These are phyloP conservation scores for Yoshiicerus persimilis DNA, from an alignment of 1,140 invertebrate species.

Conservation along the genomic window DNA sequence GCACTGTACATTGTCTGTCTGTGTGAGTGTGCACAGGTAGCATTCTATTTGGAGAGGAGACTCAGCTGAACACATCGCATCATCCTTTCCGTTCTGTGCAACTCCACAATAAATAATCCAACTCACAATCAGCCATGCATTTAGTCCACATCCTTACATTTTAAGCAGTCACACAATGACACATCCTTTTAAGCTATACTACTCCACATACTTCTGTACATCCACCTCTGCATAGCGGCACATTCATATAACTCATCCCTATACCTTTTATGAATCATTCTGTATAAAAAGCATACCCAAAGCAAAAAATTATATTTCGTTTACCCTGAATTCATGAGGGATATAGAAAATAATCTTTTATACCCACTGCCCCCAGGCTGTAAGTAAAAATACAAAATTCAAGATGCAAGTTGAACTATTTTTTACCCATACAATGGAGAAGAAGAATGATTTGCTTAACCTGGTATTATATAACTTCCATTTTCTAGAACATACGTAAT, in stretches of 20 bases:
- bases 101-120: not conserved
- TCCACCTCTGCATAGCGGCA: not conserved
- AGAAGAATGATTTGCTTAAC: no score
- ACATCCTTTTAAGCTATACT: not conserved
- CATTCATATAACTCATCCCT: not conserved
- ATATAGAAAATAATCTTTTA: not conserved
- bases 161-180: not conserved
- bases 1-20: not conserved
- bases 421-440: no score
- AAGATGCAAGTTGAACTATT: no score
- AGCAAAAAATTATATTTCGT: not conserved
- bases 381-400: no score
- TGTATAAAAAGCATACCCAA: not conserved
- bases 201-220: no score
- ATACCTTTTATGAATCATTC: not conserved
- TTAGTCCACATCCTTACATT: not conserved
- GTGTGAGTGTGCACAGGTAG: not conserved
- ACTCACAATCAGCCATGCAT: not conserved
- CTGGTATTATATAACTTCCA: no score
- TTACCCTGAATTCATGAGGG: not conserved
- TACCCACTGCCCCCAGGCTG: not conserved
- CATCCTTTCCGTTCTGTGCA: not conserved
- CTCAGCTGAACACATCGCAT: not conserved
- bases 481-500: no score
- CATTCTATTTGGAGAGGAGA: not conserved